These are phyloP conservation scores for Trematomus bernacchii DNA, from an alignment of 2,797 vertebrate species.

Conservation along the genomic window DNA sequence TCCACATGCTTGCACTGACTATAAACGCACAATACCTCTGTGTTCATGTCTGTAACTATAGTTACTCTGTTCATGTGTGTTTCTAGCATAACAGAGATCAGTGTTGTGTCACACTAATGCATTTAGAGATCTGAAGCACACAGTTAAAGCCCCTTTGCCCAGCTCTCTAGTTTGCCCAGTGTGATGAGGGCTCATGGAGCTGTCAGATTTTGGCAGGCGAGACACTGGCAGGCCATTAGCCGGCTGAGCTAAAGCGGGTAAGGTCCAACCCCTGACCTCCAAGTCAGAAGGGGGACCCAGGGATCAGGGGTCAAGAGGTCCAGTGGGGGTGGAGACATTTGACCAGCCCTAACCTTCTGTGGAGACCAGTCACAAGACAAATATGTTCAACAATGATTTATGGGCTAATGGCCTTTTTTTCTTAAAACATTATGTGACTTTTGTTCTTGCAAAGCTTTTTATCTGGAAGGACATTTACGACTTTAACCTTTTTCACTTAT, in stretches of 20 bases:
- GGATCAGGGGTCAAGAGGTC: conserved; percentile 70
- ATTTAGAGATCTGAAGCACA: conserved; percentile 53
- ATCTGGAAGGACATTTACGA: conserved; percentile 37
- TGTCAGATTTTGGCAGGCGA: conserved; percentile 74
- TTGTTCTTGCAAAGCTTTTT: conserved; percentile 44
- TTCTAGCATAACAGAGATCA: conserved; percentile 59
- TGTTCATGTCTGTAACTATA: conserved; percentile 57
- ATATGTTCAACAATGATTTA: conserved; percentile 80
- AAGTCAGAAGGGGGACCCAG: conserved; percentile 47
- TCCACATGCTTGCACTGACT: conserved; percentile 66
- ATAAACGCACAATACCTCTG: conserved; percentile 67
- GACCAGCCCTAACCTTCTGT: conserved; percentile 70
- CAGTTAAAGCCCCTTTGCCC: conserved; percentile 32
- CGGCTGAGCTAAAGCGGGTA: conserved; percentile 62
- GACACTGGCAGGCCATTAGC: conserved; percentile 80
- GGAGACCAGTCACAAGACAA: conserved; percentile 70
- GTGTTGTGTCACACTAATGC: conserved; percentile 59
- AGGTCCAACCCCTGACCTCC: conserved; percentile 75
- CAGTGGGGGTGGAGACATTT: conserved; percentile 58
- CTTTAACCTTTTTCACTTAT: conserved; percentile 43
- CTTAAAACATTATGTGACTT: conserved; percentile 33
- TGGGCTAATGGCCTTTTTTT: conserved; percentile 53
- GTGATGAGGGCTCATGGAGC: conserved; percentile 68
- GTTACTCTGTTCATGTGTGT: conserved; percentile 62
- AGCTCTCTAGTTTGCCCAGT: conserved; percentile 44